Percentiles rank a stretch among this genome's conserved stretches.
Conservation (phyloP, 2,888 invertebrate species). For the Eretmocerus hayati region DNA sequence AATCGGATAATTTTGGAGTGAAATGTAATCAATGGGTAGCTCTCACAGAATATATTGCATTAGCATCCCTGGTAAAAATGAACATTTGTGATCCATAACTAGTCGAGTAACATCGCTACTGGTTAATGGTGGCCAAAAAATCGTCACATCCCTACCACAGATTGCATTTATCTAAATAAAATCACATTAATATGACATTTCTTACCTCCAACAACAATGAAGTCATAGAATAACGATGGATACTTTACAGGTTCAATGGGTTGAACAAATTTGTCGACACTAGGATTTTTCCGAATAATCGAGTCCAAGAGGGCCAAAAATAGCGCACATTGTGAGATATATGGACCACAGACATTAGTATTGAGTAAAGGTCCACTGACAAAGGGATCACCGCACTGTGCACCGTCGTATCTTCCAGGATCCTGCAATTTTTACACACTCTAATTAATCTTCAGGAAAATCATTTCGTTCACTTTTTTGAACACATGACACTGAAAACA, state of each 20-base stretch:
- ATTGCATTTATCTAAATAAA: too few relatives aligned
- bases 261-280: constrained; percentile 47
- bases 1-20: too few relatives aligned
- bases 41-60: too few relatives aligned
- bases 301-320: constrained; percentile 31
- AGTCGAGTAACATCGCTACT: too few relatives aligned
- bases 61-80: too few relatives aligned
- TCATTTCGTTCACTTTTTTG: too few relatives aligned
- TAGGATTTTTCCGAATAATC: constrained; percentile 21
- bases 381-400: constrained; percentile 22
- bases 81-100: too few relatives aligned
- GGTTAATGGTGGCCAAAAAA: too few relatives aligned
- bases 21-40: too few relatives aligned
- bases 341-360: constrained; percentile 27
- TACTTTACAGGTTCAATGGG: constrained; percentile 46
- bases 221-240: constrained; percentile 53
- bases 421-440: not conserved
- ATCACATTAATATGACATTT: not conserved
- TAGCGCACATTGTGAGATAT: constrained; percentile 9
- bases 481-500: too few relatives aligned
- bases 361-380: constrained; percentile 27
- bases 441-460: too few relatives aligned
- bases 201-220: constrained; percentile 57
- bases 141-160: too few relatives aligned
- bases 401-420: not conserved